Conservation (phyloP, 1,140 invertebrate species). For the Ooceraea biroi region DNA sequence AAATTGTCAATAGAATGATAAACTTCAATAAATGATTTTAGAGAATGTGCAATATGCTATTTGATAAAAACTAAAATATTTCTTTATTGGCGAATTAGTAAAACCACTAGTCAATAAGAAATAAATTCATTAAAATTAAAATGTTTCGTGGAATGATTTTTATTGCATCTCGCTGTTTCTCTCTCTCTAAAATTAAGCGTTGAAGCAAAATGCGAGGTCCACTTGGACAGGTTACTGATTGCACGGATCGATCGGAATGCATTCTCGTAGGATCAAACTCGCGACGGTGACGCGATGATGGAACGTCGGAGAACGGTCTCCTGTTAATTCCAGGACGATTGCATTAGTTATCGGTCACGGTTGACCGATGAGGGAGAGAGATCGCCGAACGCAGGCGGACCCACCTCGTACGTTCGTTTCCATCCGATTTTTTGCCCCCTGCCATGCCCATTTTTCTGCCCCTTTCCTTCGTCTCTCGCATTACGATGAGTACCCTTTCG, state of each 20-base stretch:
- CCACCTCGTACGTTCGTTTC: constrained; percentile 63
- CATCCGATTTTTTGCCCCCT: constrained; percentile 62
- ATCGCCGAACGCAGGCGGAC: constrained; percentile 25
- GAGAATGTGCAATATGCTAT: background rate
- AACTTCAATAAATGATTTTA: too few species aligned
- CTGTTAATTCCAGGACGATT: constrained; percentile 72
- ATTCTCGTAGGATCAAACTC: constrained; percentile 6
- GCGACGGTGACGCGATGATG: constrained; percentile 23
- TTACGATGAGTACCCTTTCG: constrained; percentile 39
- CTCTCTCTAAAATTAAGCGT: background rate
- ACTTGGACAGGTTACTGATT: constrained; percentile 1
- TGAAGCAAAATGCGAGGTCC: background rate
- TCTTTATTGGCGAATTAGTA: background rate
- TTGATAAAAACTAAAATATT: background rate
- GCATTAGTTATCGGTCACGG: constrained; percentile 76
- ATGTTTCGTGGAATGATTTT: background rate
- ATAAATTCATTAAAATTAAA: background rate
- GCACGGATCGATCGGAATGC: background rate
- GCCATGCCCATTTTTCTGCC: constrained; percentile 53
- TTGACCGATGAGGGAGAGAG: constrained; percentile 63
- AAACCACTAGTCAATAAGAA: background rate
- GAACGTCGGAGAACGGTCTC: constrained; percentile 22
- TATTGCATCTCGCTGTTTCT: background rate
- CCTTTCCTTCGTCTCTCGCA: constrained; percentile 56
- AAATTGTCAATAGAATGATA: too few species aligned